Base-by-base conservation (phyloP, 2,888 invertebrate species). In the Parapristionchus giblindavisi region DNA sequence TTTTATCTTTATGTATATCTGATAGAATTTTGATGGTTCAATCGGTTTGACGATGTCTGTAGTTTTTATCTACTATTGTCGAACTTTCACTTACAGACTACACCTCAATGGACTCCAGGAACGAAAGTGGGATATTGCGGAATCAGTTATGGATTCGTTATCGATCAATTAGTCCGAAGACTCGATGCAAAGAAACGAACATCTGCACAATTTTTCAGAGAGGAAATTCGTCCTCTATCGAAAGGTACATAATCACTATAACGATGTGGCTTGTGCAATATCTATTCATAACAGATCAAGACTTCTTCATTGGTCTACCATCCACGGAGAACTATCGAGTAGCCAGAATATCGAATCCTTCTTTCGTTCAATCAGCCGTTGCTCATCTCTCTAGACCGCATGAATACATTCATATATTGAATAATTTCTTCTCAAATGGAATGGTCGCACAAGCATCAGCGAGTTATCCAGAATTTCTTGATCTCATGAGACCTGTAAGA, bases 111-210 rank as follows among this genome's bases (percentile, higher is more conserved):
- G 70, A 27, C 4, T 0, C 70, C 54, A 1, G 70, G 70, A 1
- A 11, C 27, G 21, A 71, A 56, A 36, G 56, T 71, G 70, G 70
- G 70, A 2, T 71, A 71, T 29, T 38, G 17, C 11, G 70, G 70
- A 27, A 14, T 71, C 24, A 32, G 24, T 2, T 71, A 71, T 29
- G 70, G 56, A 0, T 71, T 56, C 21, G 11, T 71, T 4, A 40
- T 71, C 21, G 70, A 71, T 51, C 70, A 71, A 40, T n/a, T 71
- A 29, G 56, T 71, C 0, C 36, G n/a, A 27, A 38, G 70, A 56
- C 21, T 71, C 14, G 70, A 71, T 40, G 29, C 17, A 29, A 71
- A 71, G 29, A 8, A 24, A 2, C 24, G 70, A 24, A 56, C 32
- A 32, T 29, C 66, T 4, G 24, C 40, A 3, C 38, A 24, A 21